Conservation (phyloP, 2,888 invertebrate species). For the Parnassius smintheus region DNA sequence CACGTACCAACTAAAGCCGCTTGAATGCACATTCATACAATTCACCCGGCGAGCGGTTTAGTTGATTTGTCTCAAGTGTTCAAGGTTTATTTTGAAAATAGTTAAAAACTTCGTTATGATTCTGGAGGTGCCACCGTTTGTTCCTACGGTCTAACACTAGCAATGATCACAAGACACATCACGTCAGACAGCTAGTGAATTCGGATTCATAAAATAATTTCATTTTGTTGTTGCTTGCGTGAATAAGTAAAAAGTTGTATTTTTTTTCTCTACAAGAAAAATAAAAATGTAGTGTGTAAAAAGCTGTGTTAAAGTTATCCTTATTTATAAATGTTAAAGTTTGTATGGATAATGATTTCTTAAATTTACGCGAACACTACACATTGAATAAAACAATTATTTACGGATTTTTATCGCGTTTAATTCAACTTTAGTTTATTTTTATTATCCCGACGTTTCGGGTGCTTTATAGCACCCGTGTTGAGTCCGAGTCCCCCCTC, state of each 20-base stretch:
- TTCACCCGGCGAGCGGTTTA: neutral
- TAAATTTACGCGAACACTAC: too few relatives aligned
- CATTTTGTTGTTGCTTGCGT: conserved; percentile 33
- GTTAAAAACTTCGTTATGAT: conserved; percentile 1
- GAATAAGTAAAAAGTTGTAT: conserved; percentile 27
- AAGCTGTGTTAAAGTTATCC: too few relatives aligned
- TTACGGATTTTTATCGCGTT: too few relatives aligned
- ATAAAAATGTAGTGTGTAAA: too few relatives aligned
- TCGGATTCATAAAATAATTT: conserved; percentile 35
- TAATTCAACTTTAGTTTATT: too few relatives aligned
- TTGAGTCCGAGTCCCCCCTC: too few relatives aligned
- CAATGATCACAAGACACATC: conserved; percentile 13
- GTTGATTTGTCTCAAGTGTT: conserved; percentile 11
- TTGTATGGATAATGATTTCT: too few relatives aligned
- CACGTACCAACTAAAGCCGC: conserved; percentile 13
- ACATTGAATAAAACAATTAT: too few relatives aligned
- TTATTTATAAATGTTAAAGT: too few relatives aligned
- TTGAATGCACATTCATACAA: conserved; percentile 18
- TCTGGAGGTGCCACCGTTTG: neutral
- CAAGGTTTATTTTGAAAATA: conserved; percentile 7
- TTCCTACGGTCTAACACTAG: neutral
- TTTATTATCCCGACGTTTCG: too few relatives aligned
- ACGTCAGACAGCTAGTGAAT: conserved; percentile 27
- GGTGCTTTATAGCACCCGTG: too few relatives aligned
- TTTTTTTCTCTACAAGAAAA: too few relatives aligned